These are phyloP conservation scores for Liopterus haemorrhoidalis DNA, from an alignment of 2,888 invertebrate species.

Conservation along the genomic window DNA sequence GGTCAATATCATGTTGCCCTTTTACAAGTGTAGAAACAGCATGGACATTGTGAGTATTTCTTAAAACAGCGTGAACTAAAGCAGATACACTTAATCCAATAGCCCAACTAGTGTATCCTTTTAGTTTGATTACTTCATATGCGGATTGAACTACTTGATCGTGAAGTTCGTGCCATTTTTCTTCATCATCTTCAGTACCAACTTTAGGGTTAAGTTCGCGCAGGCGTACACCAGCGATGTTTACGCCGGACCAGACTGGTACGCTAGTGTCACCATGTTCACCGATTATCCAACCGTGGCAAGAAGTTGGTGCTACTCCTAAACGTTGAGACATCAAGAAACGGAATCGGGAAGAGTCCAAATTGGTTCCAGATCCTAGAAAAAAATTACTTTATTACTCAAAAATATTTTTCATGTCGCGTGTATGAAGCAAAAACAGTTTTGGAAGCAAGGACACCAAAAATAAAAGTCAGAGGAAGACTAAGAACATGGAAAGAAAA, in stretches of 20 bases:
- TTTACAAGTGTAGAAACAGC: slow-evolving; percentile 44
- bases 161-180: slow-evolving; percentile 72
- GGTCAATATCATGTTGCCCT: slow-evolving; percentile 42
- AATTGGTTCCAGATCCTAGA: slow-evolving; percentile 58
- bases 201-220: slow-evolving; percentile 52
- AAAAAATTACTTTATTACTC: too few species aligned
- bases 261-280: slow-evolving; percentile 61
- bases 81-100: slow-evolving; percentile 75
- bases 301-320: slow-evolving; percentile 50
- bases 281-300: slow-evolving; percentile 59
- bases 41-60: slow-evolving; percentile 58
- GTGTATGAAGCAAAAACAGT: too few species aligned
- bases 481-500: too few species aligned
- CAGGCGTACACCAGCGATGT: slow-evolving; percentile 55
- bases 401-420: too few species aligned
- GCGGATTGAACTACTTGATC: slow-evolving; percentile 55
- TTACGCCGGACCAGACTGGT: slow-evolving; percentile 60
- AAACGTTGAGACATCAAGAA: slow-evolving; percentile 53
- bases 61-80: slow-evolving; percentile 63
- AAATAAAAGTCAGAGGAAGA: too few species aligned
- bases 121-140: neutral
- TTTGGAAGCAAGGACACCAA: too few species aligned
- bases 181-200: slow-evolving; percentile 54
- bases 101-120: slow-evolving; percentile 86
- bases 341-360: slow-evolving; percentile 58